Percentiles rank a stretch among this genome's conserved stretches.
These are phyloP conservation scores for Chalcosyrphus nemorum DNA, from an alignment of 2,888 invertebrate genomes.

Conservation along the genomic window DNA sequence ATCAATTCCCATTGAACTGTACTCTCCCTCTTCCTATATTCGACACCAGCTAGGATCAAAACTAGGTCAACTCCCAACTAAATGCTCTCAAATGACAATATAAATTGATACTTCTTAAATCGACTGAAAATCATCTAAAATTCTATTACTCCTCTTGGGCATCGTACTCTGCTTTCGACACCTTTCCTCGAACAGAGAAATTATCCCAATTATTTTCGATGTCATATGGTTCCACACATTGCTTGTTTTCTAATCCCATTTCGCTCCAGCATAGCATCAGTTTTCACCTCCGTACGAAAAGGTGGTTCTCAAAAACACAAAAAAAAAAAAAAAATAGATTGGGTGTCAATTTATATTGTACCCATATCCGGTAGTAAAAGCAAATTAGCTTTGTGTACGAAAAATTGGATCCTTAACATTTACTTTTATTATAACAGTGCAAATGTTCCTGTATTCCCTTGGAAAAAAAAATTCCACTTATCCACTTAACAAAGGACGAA, in stretches of 20 bases:
- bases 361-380: not conserved
- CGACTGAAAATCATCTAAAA: not conserved
- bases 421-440: not conserved
- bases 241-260: not conserved
- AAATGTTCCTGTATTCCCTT: not conserved
- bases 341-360: not conserved
- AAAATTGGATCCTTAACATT: constrained; percentile 10
- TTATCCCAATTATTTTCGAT: not conserved
- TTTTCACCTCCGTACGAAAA: not conserved
- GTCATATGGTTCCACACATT: not conserved
- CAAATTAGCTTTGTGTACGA: constrained; percentile 1
- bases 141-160: not conserved
- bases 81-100: not conserved
- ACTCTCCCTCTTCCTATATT: too few relatives aligned
- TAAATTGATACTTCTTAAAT: not conserved
- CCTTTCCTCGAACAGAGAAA: not conserved
- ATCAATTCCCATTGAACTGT: too few relatives aligned
- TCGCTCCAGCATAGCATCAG: not conserved
- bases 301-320: not conserved
- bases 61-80: not conserved
- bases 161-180: not conserved
- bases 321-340: not conserved
- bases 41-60: not conserved
- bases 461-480: not conserved
- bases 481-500: not conserved